Conservation (phyloP, 2,113 vertebrate species). For the Phycodurus eques region DNA sequence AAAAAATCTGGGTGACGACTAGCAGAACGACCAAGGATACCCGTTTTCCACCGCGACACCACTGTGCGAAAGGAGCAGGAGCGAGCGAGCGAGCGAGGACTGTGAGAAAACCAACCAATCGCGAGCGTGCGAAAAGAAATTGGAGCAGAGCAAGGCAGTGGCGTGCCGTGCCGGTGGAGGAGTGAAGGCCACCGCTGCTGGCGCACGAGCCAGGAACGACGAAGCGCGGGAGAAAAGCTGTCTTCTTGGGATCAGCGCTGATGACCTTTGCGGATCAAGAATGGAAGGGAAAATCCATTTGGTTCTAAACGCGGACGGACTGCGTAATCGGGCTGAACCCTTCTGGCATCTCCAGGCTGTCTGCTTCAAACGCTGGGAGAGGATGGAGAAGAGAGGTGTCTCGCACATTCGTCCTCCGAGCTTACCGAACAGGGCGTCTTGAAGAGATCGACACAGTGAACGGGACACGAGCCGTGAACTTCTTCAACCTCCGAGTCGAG, state of each 20-base stretch:
- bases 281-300: neutral
- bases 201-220: constrained; percentile 25
- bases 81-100: constrained; percentile 48
- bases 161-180: constrained; percentile 75
- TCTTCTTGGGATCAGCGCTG: constrained; percentile 52
- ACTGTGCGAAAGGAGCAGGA: constrained; percentile 93
- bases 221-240: constrained; percentile 62
- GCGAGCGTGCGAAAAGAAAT: constrained; percentile 61
- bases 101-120: constrained; percentile 70
- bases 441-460: neutral
- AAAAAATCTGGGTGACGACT: constrained; percentile 95
- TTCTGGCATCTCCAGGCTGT: constrained; percentile 54
- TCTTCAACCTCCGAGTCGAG: constrained; percentile 83
- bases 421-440: constrained; percentile 23
- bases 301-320: constrained; percentile 7
- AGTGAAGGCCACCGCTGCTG: constrained; percentile 67
- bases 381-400: constrained; percentile 69
- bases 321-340: constrained; percentile 55
- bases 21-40: constrained; percentile 91
- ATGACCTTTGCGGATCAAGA: constrained; percentile 46
- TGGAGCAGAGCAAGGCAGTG: constrained; percentile 74
- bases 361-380: constrained; percentile 71
- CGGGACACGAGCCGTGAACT: constrained; percentile 67
- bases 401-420: constrained; percentile 68
- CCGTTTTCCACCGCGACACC: constrained; percentile 99